Conservation (phyloP, 2,888 invertebrate genomes). For the Amphipoea lucens region DNA sequence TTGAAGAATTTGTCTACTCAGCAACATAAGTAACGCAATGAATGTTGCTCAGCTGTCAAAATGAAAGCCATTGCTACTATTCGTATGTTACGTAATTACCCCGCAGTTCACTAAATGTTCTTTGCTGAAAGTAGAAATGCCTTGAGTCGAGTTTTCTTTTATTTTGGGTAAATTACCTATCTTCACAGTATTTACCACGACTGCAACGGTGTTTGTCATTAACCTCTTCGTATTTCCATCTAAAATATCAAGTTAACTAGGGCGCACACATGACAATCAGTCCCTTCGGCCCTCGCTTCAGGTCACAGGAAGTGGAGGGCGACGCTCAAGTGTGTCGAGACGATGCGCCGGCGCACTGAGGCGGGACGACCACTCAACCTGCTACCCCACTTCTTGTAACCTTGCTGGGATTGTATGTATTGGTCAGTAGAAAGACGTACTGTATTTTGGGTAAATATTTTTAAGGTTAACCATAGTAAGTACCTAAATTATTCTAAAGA, state of each 20-base stretch:
- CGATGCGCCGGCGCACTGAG: constrained; percentile 51
- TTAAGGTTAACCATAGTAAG: no score
- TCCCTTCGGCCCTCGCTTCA: constrained; percentile 54
- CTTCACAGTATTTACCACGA: not conserved
- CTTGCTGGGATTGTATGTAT: constrained; percentile 38
- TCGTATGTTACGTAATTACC: not conserved
- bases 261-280: constrained; percentile 61
- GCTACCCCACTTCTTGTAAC: constrained; percentile 61
- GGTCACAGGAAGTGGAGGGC: constrained; percentile 60
- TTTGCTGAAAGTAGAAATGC: not conserved
- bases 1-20: not conserved
- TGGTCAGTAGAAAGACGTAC: not conserved
- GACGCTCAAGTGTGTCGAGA: constrained; percentile 64
- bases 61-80: not conserved
- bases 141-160: not conserved
- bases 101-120: not conserved
- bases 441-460: not conserved
- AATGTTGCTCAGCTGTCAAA: not conserved
- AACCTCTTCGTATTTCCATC: constrained; percentile 18
- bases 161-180: not conserved
- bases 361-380: constrained; percentile 60
- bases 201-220: not conserved
- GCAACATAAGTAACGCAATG: not conserved
- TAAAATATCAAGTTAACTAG: constrained; percentile 63
- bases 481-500: not conserved